Conservation (phyloP, 2,797 vertebrate genomes). For the Rousettus madagascariensis region DNA sequence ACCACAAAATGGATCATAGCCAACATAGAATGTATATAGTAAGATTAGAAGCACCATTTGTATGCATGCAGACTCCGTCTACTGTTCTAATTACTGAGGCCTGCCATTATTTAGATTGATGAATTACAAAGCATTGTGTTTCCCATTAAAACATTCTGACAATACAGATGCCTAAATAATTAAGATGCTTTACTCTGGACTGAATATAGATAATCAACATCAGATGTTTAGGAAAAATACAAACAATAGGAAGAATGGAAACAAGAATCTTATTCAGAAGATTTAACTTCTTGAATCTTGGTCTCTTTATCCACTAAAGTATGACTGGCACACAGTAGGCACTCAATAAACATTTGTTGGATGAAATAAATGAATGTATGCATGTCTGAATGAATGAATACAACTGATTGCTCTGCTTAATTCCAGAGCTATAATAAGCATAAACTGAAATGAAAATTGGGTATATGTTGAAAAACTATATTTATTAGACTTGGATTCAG, state of each 20-base stretch:
- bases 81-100: slow-evolving; percentile 63
- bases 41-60: slow-evolving; percentile 70
- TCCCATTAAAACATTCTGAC: slow-evolving; percentile 60
- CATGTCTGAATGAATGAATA: background rate
- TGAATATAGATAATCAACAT: slow-evolving; percentile 65
- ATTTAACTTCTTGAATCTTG: background rate
- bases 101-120: slow-evolving; percentile 54
- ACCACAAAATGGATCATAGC: slow-evolving; percentile 3
- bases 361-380: background rate
- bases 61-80: slow-evolving; percentile 67
- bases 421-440: background rate
- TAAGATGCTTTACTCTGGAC: slow-evolving; percentile 51
- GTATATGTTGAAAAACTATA: background rate
- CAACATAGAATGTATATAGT: background rate
- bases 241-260: slow-evolving; percentile 58
- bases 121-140: slow-evolving; percentile 62
- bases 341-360: background rate
- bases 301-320: background rate
- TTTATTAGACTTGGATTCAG: slow-evolving; percentile 13
- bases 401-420: background rate
- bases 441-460: background rate
- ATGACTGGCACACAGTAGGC: background rate
- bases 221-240: slow-evolving; percentile 71
- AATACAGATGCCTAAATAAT: slow-evolving; percentile 66
- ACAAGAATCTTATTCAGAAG: background rate